Evolutionary conservation across 1,140 invertebrate species (phyloP), one percentile per base, ranked within the genome.

Genomic region (Thaumatotibia leucotreta): DNA sequence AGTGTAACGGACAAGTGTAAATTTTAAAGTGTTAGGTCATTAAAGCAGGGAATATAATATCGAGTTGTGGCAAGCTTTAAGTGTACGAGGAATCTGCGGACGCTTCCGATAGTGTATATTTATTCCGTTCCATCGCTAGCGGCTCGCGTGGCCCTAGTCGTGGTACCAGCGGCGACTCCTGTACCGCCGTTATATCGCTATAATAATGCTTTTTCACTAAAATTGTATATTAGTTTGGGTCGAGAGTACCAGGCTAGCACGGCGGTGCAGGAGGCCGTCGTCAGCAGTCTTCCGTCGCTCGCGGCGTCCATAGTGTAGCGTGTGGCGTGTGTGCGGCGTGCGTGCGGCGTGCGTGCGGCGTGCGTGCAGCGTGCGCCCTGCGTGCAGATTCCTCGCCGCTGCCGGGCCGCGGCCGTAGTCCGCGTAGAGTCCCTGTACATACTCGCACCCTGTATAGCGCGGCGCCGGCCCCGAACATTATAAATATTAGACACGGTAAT

Each of bases 21-120:
- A 45, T 45, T 39, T 39, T 45, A 45, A 45, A 45, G 39, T 45
- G 39, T 45, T 39, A 39, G 35, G 35, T n/a, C 11, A 39, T 45
- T 65, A 65, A 70, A 65, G 67, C 72, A 72, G 72, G 71, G 72
- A 76, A 63, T 32, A 39, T 39, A 67, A n/a, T 68, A 67, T 49
- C 69, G 65, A 69, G 73, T 75, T 75, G 71, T 77, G 75, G 68
- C 49, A 75, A 76, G 77, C 75, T 79, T 79, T 79, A 77, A 75
- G 63, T 69, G 68, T 68, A 20, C 39, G 39, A 45, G 39, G 39
- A 45, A 45, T 45, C 39, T 45, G 39, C n/a, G 39, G 39, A 45
- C 17, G 39, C 39, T 45, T 45, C 39, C 20, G 27, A 45, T 45
- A 20, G 39, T 45, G 39, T 45, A 45, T 45, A 39, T 45, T 45